A percentile compares a stretch with the other conserved stretches of the same genome.
These are phyloP conservation scores for Bombus superbus DNA, from an alignment of 1,140 invertebrate genomes.

Conservation along the genomic window DNA sequence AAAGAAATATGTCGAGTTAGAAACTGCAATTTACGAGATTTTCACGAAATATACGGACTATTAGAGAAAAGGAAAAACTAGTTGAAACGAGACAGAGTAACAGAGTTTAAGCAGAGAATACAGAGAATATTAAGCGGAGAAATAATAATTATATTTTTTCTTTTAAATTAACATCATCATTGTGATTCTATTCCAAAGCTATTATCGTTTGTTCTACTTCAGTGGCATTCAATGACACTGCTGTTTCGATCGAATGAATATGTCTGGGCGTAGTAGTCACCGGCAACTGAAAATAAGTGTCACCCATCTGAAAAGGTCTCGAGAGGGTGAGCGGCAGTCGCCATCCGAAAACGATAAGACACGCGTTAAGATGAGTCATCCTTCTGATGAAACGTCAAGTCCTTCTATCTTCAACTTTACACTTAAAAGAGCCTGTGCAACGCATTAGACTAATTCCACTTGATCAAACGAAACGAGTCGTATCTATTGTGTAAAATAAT, in stretches of 20 bases:
- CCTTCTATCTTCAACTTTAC: not conserved
- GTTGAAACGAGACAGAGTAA: no score
- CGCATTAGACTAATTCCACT: not conserved
- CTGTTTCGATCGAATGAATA: constrained; percentile 14
- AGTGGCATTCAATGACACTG: not conserved
- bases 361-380: constrained; percentile 14
- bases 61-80: no score
- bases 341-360: constrained; percentile 18
- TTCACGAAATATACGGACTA: no score
- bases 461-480: not conserved
- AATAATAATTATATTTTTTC: not conserved
- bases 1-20: no score
- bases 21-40: no score
- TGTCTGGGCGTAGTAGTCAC: not conserved
- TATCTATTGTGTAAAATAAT: no score
- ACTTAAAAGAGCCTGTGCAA: not conserved
- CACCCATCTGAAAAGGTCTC: not conserved
- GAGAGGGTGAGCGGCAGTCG: not conserved
- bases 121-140: no score
- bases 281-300: constrained; percentile 2
- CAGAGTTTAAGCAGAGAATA: no score
- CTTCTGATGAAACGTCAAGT: not conserved
- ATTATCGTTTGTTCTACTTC: not conserved
- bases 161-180: not conserved
- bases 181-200: not conserved